Evolutionary conservation across 30 jellyfish, hydroid and myxozoan genomes (phyloP).

Genomic region (Hydractinia echinata): DNA sequence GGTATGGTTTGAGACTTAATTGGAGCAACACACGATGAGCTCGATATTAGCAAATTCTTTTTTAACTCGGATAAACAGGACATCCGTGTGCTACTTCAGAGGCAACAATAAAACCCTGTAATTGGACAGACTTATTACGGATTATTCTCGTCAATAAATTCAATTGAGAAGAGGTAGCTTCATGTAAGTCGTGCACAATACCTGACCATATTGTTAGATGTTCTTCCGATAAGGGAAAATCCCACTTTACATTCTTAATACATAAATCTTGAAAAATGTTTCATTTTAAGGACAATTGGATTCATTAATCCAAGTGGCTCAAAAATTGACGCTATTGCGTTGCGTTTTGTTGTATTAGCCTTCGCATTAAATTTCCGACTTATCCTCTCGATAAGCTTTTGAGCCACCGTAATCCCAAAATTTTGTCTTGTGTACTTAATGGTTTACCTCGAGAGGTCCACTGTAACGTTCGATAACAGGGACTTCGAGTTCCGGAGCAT

Average conservation of each 20-base stretch:
- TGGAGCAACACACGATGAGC: neutral
- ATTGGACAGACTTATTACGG: no score
- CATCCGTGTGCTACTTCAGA: neutral
- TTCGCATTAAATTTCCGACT: neutral
- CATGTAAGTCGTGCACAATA: neutral
- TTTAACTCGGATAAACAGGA: neutral
- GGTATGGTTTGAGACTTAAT: conserved; percentile 4
- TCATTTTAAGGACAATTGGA: neutral
- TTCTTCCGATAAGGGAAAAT: neutral
- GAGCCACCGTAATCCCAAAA: neutral
- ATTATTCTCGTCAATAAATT: neutral
- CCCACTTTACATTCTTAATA: neutral
- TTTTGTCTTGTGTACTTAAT: neutral
- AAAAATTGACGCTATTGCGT: neutral
- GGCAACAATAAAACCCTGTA: conserved; percentile 9
- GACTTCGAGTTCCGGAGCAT: conserved; percentile 1
- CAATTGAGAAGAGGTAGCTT: no score
- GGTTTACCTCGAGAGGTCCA: neutral
- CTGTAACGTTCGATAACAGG: neutral
- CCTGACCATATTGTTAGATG: neutral
- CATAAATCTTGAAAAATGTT: neutral
- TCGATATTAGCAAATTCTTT: neutral
- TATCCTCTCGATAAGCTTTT: neutral
- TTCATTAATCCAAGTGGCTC: neutral
- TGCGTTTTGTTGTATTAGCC: neutral